Evolutionary conservation across 2,888 invertebrate genomes (phyloP).

Genomic region (Hydrotaea diabolus): DNA sequence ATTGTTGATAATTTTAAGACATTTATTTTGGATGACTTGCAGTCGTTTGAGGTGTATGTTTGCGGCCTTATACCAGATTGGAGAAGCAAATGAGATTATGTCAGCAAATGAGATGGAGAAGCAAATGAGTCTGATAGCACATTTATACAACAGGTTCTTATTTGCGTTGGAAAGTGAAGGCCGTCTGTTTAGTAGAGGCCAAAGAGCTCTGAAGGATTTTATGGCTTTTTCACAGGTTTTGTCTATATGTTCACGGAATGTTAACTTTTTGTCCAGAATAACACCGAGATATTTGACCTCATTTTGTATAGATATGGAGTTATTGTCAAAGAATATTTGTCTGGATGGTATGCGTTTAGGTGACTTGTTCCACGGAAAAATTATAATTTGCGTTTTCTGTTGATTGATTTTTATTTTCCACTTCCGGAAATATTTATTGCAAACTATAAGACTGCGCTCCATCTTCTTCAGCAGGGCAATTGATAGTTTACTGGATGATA

Average conservation of each 20-base stretch:
- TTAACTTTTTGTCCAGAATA: not conserved
- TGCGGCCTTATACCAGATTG: no score
- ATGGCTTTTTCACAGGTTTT: not conserved
- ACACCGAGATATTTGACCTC: not conserved
- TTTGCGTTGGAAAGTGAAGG: not conserved
- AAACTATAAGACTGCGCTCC: not conserved
- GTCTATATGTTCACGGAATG: not conserved
- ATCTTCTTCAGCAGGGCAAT: not conserved
- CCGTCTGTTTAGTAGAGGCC: not conserved
- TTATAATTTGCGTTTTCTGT: not conserved
- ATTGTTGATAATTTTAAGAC: no score
- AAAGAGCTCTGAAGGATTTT: not conserved
- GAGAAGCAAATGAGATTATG: no score
- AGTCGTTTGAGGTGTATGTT: no score
- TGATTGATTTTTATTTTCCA: slow-evolving; percentile 7
- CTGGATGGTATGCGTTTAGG: not conserved
- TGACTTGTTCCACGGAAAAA: not conserved
- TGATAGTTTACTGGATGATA: not conserved
- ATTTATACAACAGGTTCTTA: not conserved
- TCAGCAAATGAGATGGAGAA: no score
- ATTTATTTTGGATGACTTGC: no score
- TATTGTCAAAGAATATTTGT: not conserved
- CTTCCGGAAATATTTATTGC: not conserved
- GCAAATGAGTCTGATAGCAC: no score
- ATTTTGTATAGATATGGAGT: not conserved